Evolutionary conservation across 2,113 vertebrate species (phyloP), one percentile per base, ranked within the genome.

Genomic region (Brachyhypopomus occidentalis): DNA sequence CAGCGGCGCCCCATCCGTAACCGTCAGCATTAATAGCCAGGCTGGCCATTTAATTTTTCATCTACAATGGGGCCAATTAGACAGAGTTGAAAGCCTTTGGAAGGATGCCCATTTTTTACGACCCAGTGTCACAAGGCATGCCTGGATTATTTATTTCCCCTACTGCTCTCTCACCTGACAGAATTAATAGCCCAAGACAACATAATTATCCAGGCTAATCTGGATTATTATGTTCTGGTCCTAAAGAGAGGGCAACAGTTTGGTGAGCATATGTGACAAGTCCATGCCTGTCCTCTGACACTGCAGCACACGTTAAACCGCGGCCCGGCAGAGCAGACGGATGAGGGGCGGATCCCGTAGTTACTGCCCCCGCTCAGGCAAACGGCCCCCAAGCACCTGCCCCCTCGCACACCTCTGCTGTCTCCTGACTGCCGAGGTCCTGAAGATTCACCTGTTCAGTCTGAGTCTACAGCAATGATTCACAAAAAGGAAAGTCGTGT

Each of bases 21-120:
- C 88, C 88, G 91, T 93, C 90, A 87, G 85, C 88, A 89, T 92
- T 93, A 93, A 93, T 90, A 92, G 92, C 89, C 86, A 45, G 72
- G 23, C 79, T 72, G 80, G 88, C 87, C 85, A 85, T 91, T 94
- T 91, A 90, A 93, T 94, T 92, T 92, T 94, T 94, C 89, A 93
- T 91, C 90, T 88, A 87, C 92, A 93, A 92, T 90, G 87, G 92
- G 91, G 91, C 89, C 91, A 92, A 92, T 92, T 93, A 90, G 87
- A 91, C 77, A 66, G 84, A 90, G 87, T 88, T 88, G 86, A 91
- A 91, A 91, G 79, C 83, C 82, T 86, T 86, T 90, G 91, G 89
- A 92, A 89, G 87, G 82, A 87, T 91, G 91, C 89, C 91, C 87
- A 88, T 92, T 88, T 88, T 92, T 92, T 90, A 89, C 72, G 81